A percentile compares a stretch with the other conserved stretches of the same genome.
phyloP scores from a whole-genome alignment of 1,140 invertebrate genomes.

The Agraylea sexmaculata region DNA sequence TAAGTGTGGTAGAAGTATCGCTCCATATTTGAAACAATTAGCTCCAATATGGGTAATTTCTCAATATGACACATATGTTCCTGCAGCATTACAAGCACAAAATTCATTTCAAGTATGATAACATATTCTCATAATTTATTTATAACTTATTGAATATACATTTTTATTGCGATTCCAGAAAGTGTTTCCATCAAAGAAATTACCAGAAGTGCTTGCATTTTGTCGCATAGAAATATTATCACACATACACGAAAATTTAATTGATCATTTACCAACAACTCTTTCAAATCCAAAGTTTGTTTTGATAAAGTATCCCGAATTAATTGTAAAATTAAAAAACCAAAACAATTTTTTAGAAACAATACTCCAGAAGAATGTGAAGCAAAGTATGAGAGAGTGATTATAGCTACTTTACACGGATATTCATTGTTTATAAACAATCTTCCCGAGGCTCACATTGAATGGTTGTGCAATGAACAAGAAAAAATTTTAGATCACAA shows the following conservation, averaged over 20 bases:
- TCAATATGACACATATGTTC: slow-evolving; percentile 70
- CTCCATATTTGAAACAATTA: slow-evolving; percentile 63
- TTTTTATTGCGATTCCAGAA: slow-evolving; percentile 32
- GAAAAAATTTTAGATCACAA: slow-evolving; percentile 42
- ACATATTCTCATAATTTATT: neutral
- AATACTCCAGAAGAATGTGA: slow-evolving; percentile 56
- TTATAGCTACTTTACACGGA: slow-evolving; percentile 54
- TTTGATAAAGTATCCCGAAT: slow-evolving; percentile 19
- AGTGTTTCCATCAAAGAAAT: slow-evolving; percentile 60
- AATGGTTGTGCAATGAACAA: slow-evolving; percentile 39
- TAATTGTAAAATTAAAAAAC: slow-evolving; percentile 12
- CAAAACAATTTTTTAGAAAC: slow-evolving; percentile 19
- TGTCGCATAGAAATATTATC: slow-evolving; percentile 67
- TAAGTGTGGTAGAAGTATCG: slow-evolving; percentile 59
- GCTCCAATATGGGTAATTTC: slow-evolving; percentile 65
- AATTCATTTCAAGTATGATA: slow-evolving; percentile 50
- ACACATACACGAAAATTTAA: slow-evolving; percentile 58
- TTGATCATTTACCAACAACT: slow-evolving; percentile 50
- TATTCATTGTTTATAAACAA: slow-evolving; percentile 49
- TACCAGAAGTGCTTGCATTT: slow-evolving; percentile 58
- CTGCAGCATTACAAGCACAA: slow-evolving; percentile 59
- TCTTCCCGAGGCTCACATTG: slow-evolving; percentile 37
- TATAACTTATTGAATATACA: neutral
- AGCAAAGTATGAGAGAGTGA: slow-evolving; percentile 55
- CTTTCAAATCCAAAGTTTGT: slow-evolving; percentile 48